phyloP scores from a whole-genome alignment of 2,888 invertebrate genomes.

The Clivina fossor region DNA sequence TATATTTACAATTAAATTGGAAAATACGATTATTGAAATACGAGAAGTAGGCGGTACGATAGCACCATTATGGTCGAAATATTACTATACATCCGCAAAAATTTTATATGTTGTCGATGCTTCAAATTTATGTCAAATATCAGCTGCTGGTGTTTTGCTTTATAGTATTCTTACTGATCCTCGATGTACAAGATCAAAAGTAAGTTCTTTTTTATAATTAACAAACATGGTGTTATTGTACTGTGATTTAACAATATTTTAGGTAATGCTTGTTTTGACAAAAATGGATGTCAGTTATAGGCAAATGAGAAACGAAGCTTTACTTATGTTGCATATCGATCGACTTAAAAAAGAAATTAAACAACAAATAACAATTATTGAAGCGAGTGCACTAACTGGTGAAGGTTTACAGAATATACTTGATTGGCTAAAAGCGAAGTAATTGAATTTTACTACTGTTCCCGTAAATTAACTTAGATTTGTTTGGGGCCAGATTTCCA shows the following conservation, averaged over 20 bases:
- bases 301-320: conserved; percentile 83
- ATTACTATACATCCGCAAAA: conserved; percentile 67
- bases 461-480: no score
- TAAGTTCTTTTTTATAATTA: conserved; percentile 46
- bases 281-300: conserved; percentile 87
- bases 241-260: conserved; percentile 42
- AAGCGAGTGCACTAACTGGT: conserved; percentile 73
- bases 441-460: no score
- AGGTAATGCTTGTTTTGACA: conserved; percentile 71
- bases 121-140: conserved; percentile 83
- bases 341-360: conserved; percentile 69
- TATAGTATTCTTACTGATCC: conserved; percentile 79
- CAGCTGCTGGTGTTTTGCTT: conserved; percentile 77
- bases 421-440: conserved; percentile 56
- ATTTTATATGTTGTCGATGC: conserved; percentile 82
- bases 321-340: conserved; percentile 77
- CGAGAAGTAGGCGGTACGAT: conserved; percentile 80
- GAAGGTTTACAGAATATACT: conserved; percentile 69
- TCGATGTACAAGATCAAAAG: conserved; percentile 64
- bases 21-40: conserved; percentile 49
- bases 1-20: conserved; percentile 64
- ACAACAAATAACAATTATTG: conserved; percentile 68
- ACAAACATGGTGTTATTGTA: background rate
- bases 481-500: no score
- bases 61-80: conserved; percentile 80